Evolutionary conservation across 2,888 invertebrate genomes (phyloP), one percentile per base, ranked within the genome.

Genomic region (Patella caerulea): DNA sequence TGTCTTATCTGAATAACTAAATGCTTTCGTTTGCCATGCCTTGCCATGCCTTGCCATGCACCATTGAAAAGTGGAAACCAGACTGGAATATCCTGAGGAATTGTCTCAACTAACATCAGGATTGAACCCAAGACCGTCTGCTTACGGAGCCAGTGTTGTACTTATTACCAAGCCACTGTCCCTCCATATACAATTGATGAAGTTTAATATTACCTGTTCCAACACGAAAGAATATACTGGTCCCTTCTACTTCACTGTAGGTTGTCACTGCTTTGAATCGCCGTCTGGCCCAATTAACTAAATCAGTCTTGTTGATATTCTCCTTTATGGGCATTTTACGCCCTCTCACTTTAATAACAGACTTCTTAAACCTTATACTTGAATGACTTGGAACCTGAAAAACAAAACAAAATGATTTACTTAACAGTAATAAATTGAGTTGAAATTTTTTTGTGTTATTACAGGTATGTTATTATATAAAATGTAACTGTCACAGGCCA

Each of bases 201-300:
- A 29, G 70, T 15, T 54, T 24, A 19, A 82, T n/a, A n/a, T 78
- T 77, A 88, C 88, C 86, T 83, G 79, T 80, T 12, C 88, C 88
- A 69, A 87, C 82, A 73, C 78, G 83, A 29, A 87, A 83, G n/a
- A 81, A 81, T 11, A 88, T 79, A 53, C 79, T 81, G 79, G 83
- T 84, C 45, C 86, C 85, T 2, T 83, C 75, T 9, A 88, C 77
- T 24, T 83, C 83, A 14, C 85, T 84, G 73, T 84, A 85, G 15
- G 88, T 86, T 15, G 87, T 88, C 11, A 88, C 83, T 3, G 80
- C 83, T 14, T 79, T 82, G 78, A 79, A 86, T n/a, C 79, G 77
- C 17, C 78, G 56, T 55, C 79, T 77, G 2, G 83, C 80, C 85
- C 86, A 87, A 9, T 78, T 73, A 70, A 85, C 74, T 12, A 88